phyloP scores from a whole-genome alignment of 2,113 vertebrate genomes.

The Cygnus atratus region DNA sequence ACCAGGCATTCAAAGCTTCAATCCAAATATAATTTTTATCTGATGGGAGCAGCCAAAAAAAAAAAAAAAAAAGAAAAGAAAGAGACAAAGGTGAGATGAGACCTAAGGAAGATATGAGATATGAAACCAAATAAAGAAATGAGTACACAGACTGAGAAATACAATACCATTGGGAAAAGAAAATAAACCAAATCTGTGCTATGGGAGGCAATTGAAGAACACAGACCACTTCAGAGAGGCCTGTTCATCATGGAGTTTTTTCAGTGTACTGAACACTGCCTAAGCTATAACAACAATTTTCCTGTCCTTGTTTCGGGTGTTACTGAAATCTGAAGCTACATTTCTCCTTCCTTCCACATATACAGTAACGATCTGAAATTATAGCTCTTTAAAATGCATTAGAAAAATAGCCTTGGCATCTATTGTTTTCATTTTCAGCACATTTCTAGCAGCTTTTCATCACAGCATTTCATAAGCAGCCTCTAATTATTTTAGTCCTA shows the following conservation, averaged over 20 bases:
- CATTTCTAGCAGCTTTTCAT: not conserved
- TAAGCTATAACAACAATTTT: not conserved
- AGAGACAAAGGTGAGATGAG: not conserved
- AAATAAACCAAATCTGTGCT: not conserved
- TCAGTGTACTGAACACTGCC: not conserved
- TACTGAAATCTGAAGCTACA: not conserved
- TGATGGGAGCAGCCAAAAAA: not conserved
- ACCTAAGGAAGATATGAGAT: not conserved
- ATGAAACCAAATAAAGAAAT: not conserved
- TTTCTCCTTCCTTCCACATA: not conserved
- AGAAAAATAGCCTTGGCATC: not conserved
- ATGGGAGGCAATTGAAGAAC: not conserved
- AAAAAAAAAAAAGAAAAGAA: not conserved
- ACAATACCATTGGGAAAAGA: not conserved
- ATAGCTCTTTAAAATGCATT: not conserved
- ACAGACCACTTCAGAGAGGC: not conserved
- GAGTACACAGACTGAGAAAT: not conserved
- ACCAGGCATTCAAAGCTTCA: not conserved
- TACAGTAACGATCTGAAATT: not conserved
- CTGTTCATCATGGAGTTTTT: not conserved
- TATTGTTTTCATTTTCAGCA: slow-evolving; percentile 11
- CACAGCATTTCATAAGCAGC: not conserved
- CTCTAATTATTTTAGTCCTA: slow-evolving; percentile 16
- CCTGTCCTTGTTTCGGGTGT: not conserved
- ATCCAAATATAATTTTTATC: not conserved